Conservation (phyloP, 92 coral and sea anemone genomes). For the Hydrozoanthus gracilis region DNA sequence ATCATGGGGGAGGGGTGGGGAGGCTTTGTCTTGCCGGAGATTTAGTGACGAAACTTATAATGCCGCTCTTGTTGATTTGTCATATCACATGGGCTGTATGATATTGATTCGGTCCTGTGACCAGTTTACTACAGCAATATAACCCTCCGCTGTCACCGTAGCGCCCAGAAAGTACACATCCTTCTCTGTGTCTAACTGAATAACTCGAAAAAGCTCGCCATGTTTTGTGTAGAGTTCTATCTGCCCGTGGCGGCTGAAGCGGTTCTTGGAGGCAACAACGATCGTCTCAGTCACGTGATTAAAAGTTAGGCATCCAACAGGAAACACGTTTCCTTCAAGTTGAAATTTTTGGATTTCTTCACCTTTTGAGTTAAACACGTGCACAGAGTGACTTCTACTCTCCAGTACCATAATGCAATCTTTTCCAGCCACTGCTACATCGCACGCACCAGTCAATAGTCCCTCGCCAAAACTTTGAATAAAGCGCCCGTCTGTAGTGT, state of each 20-base stretch:
- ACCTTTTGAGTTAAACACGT: slow-evolving; percentile 40
- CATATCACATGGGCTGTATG: slow-evolving; percentile 32
- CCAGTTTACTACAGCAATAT: slow-evolving; percentile 44
- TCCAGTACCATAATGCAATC: slow-evolving; percentile 47
- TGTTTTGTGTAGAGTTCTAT: slow-evolving; percentile 39
- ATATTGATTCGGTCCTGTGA: slow-evolving; percentile 39
- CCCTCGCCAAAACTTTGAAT: slow-evolving; percentile 45
- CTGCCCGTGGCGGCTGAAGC: slow-evolving; percentile 26
- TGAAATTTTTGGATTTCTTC: slow-evolving; percentile 31
- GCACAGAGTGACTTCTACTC: slow-evolving; percentile 28
- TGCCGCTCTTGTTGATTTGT: background rate
- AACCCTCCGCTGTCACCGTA: slow-evolving; percentile 27
- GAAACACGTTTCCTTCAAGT: slow-evolving; percentile 1
- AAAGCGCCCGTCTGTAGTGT: slow-evolving; percentile 45
- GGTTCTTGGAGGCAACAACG: slow-evolving; percentile 27
- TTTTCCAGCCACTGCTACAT: slow-evolving; percentile 33
- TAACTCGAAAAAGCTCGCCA: slow-evolving; percentile 45
- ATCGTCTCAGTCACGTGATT: background rate
- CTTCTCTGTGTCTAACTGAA: slow-evolving; percentile 39
- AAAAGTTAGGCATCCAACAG: slow-evolving; percentile 32
- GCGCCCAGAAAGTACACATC: slow-evolving; percentile 44
- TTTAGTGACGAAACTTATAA: background rate
- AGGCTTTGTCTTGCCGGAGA: too few species aligned
- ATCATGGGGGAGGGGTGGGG: too few species aligned
- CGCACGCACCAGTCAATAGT: slow-evolving; percentile 16